phyloP scores from a whole-genome alignment of 2,888 invertebrate species.

The Spodoptera exigua region DNA sequence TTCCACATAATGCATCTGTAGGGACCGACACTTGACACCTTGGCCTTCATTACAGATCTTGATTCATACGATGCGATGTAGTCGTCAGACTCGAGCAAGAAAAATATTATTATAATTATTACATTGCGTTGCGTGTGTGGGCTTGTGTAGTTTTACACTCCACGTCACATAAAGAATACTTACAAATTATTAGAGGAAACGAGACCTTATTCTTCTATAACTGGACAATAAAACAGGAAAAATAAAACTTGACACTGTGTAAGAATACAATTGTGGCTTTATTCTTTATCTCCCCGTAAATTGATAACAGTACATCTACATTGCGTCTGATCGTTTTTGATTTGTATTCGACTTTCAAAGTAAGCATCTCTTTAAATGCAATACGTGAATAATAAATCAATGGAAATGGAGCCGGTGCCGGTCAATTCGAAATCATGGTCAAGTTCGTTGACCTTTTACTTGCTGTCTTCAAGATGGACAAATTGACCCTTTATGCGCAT shows the following conservation, averaged over 20 bases:
- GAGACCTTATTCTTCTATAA: conserved; percentile 22
- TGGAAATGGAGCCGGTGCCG: conserved; percentile 71
- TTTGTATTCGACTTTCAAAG: conserved; percentile 64
- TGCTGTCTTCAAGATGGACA: conserved; percentile 68
- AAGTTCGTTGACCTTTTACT: conserved; percentile 75
- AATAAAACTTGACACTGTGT: conserved; percentile 11
- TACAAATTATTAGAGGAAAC: conserved; percentile 28
- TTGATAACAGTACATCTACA: conserved; percentile 45
- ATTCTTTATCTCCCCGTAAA: conserved; percentile 46
- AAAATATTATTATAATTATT: conserved; percentile 46
- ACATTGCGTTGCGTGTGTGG: conserved; percentile 18
- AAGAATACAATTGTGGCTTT: conserved; percentile 46
- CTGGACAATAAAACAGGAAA: conserved; percentile 33
- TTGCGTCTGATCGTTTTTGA: conserved; percentile 55
- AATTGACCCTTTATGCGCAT: conserved; percentile 62
- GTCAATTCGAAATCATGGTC: conserved; percentile 69
- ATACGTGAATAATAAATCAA: conserved; percentile 79
- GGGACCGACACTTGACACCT: conserved; percentile 82
- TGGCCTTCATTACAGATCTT: conserved; percentile 72
- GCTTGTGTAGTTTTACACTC: conserved; percentile 8
- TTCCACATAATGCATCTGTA: conserved; percentile 82
- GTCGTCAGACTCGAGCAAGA: conserved; percentile 36
- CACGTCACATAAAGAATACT: background rate
- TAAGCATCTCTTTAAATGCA: conserved; percentile 67
- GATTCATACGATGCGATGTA: conserved; percentile 50